Evolutionary conservation across 2,888 invertebrate species (phyloP).

Genomic region (Drosophila mulleri): DNA sequence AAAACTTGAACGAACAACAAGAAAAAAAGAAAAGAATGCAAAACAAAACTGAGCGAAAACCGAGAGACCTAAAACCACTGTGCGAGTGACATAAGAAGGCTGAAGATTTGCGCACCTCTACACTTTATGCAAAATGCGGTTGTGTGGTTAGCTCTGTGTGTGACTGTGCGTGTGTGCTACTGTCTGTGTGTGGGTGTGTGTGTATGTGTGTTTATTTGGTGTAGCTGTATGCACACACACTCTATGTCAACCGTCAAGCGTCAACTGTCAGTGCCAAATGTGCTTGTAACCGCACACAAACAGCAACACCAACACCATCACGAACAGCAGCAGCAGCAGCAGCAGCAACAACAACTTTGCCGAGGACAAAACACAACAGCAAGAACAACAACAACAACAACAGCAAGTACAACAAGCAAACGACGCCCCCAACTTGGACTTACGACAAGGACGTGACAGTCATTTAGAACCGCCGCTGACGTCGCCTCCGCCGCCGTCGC

Average conservation of each 20-base stretch:
- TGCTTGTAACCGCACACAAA: slow-evolving; percentile 79
- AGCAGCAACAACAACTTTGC: slow-evolving; percentile 31
- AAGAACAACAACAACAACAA: slow-evolving; percentile 13
- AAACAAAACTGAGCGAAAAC: neutral
- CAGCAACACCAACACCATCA: slow-evolving; percentile 29
- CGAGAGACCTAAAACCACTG: slow-evolving; percentile 43
- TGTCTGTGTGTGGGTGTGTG: slow-evolving; percentile 10
- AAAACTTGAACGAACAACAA: neutral
- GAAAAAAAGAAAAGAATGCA: neutral
- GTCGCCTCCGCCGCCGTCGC: slow-evolving; percentile 16
- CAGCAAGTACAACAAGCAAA: slow-evolving; percentile 37
- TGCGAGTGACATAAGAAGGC: slow-evolving; percentile 64
- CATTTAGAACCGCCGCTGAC: slow-evolving; percentile 77
- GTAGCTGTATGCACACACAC: slow-evolving; percentile 49
- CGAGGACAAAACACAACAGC: slow-evolving; percentile 45
- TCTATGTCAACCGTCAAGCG: slow-evolving; percentile 78
- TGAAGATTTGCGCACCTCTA: slow-evolving; percentile 63
- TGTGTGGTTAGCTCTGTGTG: slow-evolving; percentile 33
- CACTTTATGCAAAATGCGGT: slow-evolving; percentile 63
- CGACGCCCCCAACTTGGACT: slow-evolving; percentile 69
- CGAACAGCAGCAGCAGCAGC: slow-evolving; percentile 15
- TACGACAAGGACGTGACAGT: slow-evolving; percentile 79
- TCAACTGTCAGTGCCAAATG: slow-evolving; percentile 83
- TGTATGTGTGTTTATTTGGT: slow-evolving; percentile 26
- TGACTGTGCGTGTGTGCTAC: neutral